These are phyloP conservation scores for Monopterus albus DNA, from an alignment of 2,113 vertebrate genomes.

Conservation along the genomic window DNA sequence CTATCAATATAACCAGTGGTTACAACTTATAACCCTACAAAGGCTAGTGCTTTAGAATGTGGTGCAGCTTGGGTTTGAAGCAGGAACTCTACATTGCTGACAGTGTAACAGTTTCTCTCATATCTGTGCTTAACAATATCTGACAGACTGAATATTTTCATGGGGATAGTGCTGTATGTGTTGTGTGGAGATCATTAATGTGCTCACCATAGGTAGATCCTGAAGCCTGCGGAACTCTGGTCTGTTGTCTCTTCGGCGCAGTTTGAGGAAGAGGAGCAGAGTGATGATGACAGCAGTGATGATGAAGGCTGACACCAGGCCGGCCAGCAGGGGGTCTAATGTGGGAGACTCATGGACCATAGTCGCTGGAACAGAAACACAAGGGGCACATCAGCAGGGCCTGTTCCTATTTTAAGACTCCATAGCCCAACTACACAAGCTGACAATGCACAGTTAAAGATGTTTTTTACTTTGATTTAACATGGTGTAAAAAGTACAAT, in stretches of 20 bases:
- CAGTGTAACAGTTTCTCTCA: background rate
- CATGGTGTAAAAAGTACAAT: background rate
- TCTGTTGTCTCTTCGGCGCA: constrained; percentile 82
- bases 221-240: constrained; percentile 89
- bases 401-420: background rate
- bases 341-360: constrained; percentile 30
- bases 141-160: background rate
- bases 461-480: background rate
- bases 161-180: background rate
- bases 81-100: too few relatives aligned
- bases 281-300: constrained; percentile 85
- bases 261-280: constrained; percentile 87
- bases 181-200: background rate
- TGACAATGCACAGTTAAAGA: background rate
- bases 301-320: constrained; percentile 87
- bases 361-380: constrained; percentile 31
- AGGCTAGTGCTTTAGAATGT: too few relatives aligned
- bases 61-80: too few relatives aligned
- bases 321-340: constrained; percentile 86
- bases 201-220: constrained; percentile 86
- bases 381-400: constrained; percentile 2
- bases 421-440: background rate
- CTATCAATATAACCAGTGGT: too few relatives aligned
- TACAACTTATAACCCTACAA: background rate
- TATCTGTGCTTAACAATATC: background rate